phyloP scores from a whole-genome alignment of 2,113 vertebrate species.

The Oriolus oriolus region DNA sequence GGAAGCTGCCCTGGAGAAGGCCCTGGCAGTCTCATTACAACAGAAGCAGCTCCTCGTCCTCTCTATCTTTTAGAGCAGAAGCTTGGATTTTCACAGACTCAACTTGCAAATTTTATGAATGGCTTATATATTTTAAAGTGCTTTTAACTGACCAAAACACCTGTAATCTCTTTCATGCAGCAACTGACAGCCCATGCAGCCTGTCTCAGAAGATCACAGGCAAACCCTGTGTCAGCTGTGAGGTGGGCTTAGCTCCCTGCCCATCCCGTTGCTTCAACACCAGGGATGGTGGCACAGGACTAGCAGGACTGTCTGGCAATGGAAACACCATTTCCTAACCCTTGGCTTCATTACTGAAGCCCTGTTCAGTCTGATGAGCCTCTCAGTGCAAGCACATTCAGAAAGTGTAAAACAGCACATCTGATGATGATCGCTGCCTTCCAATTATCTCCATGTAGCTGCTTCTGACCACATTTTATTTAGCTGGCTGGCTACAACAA shows the following conservation, averaged over 20 bases:
- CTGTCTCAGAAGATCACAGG: neutral
- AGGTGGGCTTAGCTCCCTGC: neutral
- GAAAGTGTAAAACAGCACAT: neutral
- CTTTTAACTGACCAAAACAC: neutral
- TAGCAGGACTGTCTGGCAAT: neutral
- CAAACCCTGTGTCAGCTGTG: fast-evolving
- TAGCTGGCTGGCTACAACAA: neutral
- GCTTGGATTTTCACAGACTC: neutral
- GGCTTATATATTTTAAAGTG: neutral
- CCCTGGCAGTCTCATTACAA: neutral
- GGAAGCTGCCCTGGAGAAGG: neutral
- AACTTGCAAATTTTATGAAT: neutral
- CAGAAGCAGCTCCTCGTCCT: neutral
- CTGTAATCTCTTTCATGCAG: neutral
- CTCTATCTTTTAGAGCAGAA: neutral
- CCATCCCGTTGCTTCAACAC: neutral
- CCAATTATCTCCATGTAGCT: neutral
- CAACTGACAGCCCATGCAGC: neutral
- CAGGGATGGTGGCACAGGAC: neutral
- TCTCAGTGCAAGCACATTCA: neutral
- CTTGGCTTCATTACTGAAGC: neutral
- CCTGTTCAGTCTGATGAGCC: neutral
- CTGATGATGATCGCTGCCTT: neutral
- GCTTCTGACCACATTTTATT: neutral
- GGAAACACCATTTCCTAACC: neutral